Base-by-base conservation (phyloP, 1,140 invertebrate species). In the Anastrepha ludens region DNA sequence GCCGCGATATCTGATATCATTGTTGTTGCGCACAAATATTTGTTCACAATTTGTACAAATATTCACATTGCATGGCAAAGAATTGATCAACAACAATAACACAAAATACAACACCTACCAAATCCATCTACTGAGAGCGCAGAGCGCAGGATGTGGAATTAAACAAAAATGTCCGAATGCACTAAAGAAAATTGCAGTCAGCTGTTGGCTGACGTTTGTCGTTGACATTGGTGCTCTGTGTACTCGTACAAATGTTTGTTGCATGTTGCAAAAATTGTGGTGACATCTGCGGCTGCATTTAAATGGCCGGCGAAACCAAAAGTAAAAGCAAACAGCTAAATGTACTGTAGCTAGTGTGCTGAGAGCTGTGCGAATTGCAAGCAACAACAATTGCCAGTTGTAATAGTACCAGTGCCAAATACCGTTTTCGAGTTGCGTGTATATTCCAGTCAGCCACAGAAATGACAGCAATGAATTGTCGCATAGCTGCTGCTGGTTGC, bases 401-500 rank as follows among this genome's bases (percentile, higher is more conserved):
- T 50, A n/a, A 47, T n/a, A 44, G 8, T 29, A 29, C 29, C 13
- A 62, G 15, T 62, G 5, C n/a, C 60, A 55, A 62, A 44, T 2
- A n/a, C 11, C n/a, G 47, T 55, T 9, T 17, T 13, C 6, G 41
- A 20, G 55, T 20, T 13, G 7, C 47, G 17, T 47, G 50, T 47
- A 55, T 81, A 62, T 81, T 81, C 47, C 47, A 50, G 15, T 41
- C 47, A 81, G n/a, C 74, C 74, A 81, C 74, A 81, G n/a, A 81
- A 81, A 81, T 47, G 74, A 81, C 74, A 81, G 74, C 74, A 8
- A 81, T 81, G 74, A 81, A 81, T 81, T 55, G 74, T 29, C 9
- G 74, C 20, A 20, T 47, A 81, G 47, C 74, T 81, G 74, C 44
- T 50, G 47, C 74, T 11, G 6, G 20, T 6, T 70, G 67, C 41